Conservation (phyloP, 2,113 vertebrate species). For the Rafetus swinhoei region DNA sequence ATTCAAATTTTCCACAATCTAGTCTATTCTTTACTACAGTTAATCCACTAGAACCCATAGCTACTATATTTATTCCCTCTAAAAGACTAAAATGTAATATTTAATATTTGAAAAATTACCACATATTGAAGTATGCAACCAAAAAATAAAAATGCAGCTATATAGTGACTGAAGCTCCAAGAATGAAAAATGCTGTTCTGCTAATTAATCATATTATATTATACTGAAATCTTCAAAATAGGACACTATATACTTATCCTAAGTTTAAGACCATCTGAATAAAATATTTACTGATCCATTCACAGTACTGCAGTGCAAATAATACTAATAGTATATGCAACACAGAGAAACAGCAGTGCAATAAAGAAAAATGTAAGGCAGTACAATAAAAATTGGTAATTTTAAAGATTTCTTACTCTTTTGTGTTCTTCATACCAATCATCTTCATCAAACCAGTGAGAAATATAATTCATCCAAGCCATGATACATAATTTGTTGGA, state of each 20-base stretch:
- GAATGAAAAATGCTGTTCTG: not conserved
- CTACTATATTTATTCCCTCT: slow-evolving; percentile 2
- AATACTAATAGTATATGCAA: not conserved
- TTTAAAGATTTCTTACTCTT: slow-evolving; percentile 78
- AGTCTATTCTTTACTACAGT: not conserved
- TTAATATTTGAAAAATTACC: not conserved
- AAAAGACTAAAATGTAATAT: not conserved
- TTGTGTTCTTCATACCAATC: slow-evolving; percentile 84
- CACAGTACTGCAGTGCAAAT: not conserved
- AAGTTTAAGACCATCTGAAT: slow-evolving; percentile 18
- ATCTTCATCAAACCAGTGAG: slow-evolving; percentile 83
- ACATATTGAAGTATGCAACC: slow-evolving; percentile 11
- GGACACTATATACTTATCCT: slow-evolving; percentile 14
- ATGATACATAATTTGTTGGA: slow-evolving; percentile 59
- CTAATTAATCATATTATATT: not conserved
- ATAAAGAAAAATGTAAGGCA: slow-evolving; percentile 26
- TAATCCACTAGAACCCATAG: not conserved
- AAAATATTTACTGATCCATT: slow-evolving; percentile 24
- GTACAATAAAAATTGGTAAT: slow-evolving; percentile 46
- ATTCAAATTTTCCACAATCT: slow-evolving; percentile 12
- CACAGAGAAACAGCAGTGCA: slow-evolving; percentile 15
- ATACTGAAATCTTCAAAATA: not conserved
- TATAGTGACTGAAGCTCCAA: not conserved
- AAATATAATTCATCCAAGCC: slow-evolving; percentile 82
- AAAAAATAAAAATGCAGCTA: slow-evolving; percentile 21